Base-by-base conservation (phyloP, 2,113 vertebrate genomes). In the Peucedramus taeniatus region DNA sequence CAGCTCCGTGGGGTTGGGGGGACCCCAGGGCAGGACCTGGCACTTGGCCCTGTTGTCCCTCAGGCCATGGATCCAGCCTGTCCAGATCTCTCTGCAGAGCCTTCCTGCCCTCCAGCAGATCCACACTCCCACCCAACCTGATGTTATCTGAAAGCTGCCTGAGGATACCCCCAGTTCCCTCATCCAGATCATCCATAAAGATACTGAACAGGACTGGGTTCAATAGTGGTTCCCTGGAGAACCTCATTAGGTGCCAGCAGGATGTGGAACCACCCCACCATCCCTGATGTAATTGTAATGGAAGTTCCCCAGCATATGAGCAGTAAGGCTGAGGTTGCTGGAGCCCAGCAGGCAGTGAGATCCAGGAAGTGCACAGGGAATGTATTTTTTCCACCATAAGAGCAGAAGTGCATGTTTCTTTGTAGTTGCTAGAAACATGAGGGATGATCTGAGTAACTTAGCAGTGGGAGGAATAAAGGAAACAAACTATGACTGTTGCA, bases 111-210 rank as follows among this genome's bases (percentile, higher is more conserved):
- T 71, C 20, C 75, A 49, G 35, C 30, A 79, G 10, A 11, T 17
- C 39, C 40, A 30, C 39, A 6, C 8, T 53, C n/a, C 28, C 39
- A n/a, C 10, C 15, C 74, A 20, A 0, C 39, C 4, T 13, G 30
- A 14, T 53, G 49, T 47, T 15, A 31, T 4, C 26, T 71, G 11
- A 6, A 18, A 4, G 22, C 7, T 40, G 21, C 2, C 26, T 23
- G 60, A 26, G 51, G 10, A 1, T 50, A 35, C 3, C 30, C 24
- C 3, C 8, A 31, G 0, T n/a, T 33, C 11, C 20, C 26, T 63
- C n/a, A n/a, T 3, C 11, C 74, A 24, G 16, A 26, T 30, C 15
- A 13, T 24, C 20, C 37, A 9, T 5, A 5, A 13, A 37, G 35
- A 10, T 1, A 7, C 0, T 16, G 28, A 51, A 13, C 13, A 51